Percentiles rank a stretch among this genome's conserved stretches.
These are phyloP conservation scores for Melanotaenia boesemani DNA, from an alignment of 2,797 vertebrate species.

Conservation along the genomic window DNA sequence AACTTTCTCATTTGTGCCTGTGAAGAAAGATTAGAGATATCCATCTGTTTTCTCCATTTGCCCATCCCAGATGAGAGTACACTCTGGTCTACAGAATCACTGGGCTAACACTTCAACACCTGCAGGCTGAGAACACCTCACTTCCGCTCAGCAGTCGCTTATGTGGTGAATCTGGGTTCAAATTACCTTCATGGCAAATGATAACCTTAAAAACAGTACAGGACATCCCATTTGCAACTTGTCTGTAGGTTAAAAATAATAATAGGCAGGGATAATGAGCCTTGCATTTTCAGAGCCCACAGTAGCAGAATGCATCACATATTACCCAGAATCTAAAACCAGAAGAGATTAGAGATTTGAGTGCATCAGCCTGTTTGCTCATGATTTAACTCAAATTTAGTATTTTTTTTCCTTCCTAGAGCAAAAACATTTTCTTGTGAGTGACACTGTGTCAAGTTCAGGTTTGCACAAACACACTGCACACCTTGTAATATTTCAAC, in stretches of 20 bases:
- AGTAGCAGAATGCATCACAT: not conserved
- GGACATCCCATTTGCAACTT: not conserved
- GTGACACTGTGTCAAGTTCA: constrained; percentile 10
- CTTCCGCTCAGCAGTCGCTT: constrained; percentile 8
- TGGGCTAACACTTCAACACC: constrained; percentile 29
- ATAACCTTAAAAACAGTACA: not conserved
- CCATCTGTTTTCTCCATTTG: constrained; percentile 27
- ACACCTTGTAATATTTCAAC: constrained; percentile 19
- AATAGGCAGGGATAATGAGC: not conserved
- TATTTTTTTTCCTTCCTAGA: not conserved
- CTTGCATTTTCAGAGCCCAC: not conserved
- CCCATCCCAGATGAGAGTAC: constrained; percentile 22
- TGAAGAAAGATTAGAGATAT: constrained; percentile 40
- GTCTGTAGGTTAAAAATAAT: not conserved
- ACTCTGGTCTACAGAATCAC: constrained; percentile 8
- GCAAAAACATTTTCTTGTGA: constrained; percentile 14
- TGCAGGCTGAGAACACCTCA: constrained; percentile 23
- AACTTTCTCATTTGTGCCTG: constrained; percentile 35
- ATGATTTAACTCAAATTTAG: not conserved
- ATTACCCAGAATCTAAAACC: not conserved
- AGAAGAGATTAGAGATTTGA: not conserved
- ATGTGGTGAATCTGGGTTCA: constrained; percentile 5
- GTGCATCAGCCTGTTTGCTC: not conserved
- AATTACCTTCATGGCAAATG: not conserved
- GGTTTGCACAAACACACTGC: constrained; percentile 8